Percentiles rank a stretch among this genome's conserved stretches.
phyloP scores from a whole-genome alignment of 2,888 invertebrate species.

The Apantesis nais region DNA sequence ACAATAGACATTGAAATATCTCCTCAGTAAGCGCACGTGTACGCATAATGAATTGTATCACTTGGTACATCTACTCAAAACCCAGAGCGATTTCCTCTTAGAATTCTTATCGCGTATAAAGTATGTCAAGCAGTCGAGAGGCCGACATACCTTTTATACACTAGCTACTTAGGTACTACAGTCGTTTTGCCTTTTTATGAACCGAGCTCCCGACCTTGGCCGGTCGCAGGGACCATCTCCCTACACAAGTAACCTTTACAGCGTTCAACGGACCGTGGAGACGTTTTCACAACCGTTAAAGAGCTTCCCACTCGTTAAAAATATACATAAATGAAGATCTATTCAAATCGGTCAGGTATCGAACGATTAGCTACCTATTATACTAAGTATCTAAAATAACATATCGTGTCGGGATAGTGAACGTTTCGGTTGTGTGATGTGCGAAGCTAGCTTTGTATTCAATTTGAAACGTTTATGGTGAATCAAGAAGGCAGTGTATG shows the following conservation, averaged over 20 bases:
- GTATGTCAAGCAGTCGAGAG: conserved; percentile 28
- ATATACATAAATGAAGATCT: conserved; percentile 43
- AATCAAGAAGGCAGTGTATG: conserved; percentile 30
- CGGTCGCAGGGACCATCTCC: conserved; percentile 64
- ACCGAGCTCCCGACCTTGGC: conserved; percentile 61
- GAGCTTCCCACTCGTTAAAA: conserved; percentile 45
- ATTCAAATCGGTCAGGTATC: conserved; percentile 51
- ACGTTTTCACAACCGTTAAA: conserved; percentile 58
- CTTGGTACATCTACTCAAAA: conserved; percentile 17
- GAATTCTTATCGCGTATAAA: conserved; percentile 44
- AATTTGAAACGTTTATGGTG: conserved; percentile 13
- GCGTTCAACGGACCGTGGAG: conserved; percentile 63
- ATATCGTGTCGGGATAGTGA: conserved; percentile 62
- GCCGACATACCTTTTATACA: conserved; percentile 49
- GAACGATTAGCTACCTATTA: conserved; percentile 51
- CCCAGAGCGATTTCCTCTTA: conserved; percentile 44
- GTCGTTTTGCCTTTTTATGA: conserved; percentile 54
- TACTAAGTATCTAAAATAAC: conserved; percentile 67
- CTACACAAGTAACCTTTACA: conserved; percentile 46
- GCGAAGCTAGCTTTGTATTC: conserved; percentile 34
- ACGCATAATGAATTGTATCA: conserved; percentile 7
- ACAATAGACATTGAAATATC: conserved; percentile 1
- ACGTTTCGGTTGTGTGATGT: conserved; percentile 64
- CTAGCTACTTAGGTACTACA: conserved; percentile 30
- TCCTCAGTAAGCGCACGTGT: conserved; percentile 13